Evolutionary conservation across 2,113 vertebrate genomes (phyloP), one percentile per base, ranked within the genome.

Genomic region (Copsychus sechellarum): DNA sequence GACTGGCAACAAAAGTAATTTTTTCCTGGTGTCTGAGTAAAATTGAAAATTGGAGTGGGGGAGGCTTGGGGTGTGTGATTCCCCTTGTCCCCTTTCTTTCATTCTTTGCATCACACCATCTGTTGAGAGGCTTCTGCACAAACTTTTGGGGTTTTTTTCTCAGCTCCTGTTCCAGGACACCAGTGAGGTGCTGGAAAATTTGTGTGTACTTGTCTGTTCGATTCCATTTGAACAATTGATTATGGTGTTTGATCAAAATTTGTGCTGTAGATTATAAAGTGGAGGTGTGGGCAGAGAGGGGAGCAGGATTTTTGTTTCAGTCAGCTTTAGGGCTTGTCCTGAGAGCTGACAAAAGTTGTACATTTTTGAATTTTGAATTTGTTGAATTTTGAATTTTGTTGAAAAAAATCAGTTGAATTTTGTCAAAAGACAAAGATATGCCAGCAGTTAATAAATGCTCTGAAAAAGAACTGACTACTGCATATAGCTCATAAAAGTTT

Each of bases 371-470:
- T 45, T 45, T 45, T 45, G 14, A 42, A 45, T 45, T 38, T 38
- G 38, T 38, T 38, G 38, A 38, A 45, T 45, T 45, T 45, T 45
- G 43, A 45, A 45, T 45, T 45, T 45, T 45, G 8, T 45, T 45
- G 43, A 45, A 45, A 45, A 45, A 45, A 45, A 45, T 45, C 43
- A 54, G 61, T 31, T 34, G 71, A 88, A 50, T 76, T 94, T 84
- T 71, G 80, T 95, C 84, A 88, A 40, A 61, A 86, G 73, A 78
- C 72, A 88, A 69, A 93, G 80, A 38, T 92, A 72, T 80, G 48
- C 45, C 71, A 78, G 22, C 77, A 94, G 15, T 5, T 16, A 79
- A 60, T 93, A 95, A 96, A 90, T 95, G 69, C 66, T 92, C 3
- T 85, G 81, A 81, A 96, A 83, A 94, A 91, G 76, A 92, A 31